Evolutionary conservation across 1,140 invertebrate genomes (phyloP).

Genomic region (Elymnias hypermnestra): DNA sequence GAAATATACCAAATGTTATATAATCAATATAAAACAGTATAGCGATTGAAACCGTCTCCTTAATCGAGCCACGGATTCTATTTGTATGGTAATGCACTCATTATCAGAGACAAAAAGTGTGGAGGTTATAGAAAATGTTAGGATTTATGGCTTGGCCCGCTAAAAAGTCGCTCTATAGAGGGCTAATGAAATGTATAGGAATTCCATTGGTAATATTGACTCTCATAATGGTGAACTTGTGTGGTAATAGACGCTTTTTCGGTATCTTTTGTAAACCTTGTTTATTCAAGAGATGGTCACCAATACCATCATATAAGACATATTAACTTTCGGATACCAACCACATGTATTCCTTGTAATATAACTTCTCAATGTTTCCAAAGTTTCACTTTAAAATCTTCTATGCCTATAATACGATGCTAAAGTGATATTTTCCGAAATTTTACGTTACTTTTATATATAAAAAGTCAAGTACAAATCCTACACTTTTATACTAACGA

Average conservation of each 20-base stretch:
- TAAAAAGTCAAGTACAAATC: too few relatives aligned
- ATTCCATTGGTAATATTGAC: slow-evolving; percentile 20
- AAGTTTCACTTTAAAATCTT: too few relatives aligned
- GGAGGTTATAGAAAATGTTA: slow-evolving; percentile 38
- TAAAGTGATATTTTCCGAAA: too few relatives aligned
- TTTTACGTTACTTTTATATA: too few relatives aligned
- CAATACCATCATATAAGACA: too few relatives aligned
- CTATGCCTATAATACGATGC: too few relatives aligned
- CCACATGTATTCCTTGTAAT: not conserved
- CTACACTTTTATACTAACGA: too few relatives aligned
- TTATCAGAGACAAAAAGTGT: slow-evolving; percentile 66
- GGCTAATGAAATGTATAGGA: slow-evolving; percentile 36
- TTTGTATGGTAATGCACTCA: slow-evolving; percentile 71
- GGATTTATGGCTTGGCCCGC: slow-evolving; percentile 48
- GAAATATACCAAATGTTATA: too few relatives aligned
- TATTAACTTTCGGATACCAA: too few relatives aligned
- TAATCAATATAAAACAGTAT: too few relatives aligned
- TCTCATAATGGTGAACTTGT: slow-evolving; percentile 16
- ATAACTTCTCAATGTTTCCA: too few relatives aligned
- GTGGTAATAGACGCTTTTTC: slow-evolving; percentile 19
- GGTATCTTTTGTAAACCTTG: slow-evolving; percentile 3
- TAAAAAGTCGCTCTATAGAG: slow-evolving; percentile 37
- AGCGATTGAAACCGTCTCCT: too few relatives aligned
- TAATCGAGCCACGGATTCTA: slow-evolving; percentile 37
- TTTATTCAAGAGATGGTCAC: not conserved